Percentiles rank a stretch among this genome's conserved stretches.
phyloP scores from a whole-genome alignment of 2,888 invertebrate species.

The Meteorus cinctellus region DNA sequence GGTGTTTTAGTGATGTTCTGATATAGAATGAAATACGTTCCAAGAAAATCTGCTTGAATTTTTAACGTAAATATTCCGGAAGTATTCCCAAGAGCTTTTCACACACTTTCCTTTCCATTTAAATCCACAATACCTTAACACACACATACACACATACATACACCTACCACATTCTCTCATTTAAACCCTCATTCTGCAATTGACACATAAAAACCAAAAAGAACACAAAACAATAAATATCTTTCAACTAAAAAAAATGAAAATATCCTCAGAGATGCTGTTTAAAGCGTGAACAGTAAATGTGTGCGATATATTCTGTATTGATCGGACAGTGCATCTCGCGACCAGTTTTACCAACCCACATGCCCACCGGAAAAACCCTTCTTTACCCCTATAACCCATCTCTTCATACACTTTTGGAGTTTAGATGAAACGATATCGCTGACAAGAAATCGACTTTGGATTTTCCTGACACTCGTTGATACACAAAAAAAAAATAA shows the following conservation, averaged over 20 bases:
- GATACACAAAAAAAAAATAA: not conserved
- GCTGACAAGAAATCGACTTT: slow-evolving; percentile 27
- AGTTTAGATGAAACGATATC: slow-evolving; percentile 24
- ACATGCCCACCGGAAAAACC: slow-evolving; percentile 22
- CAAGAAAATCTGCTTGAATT: slow-evolving; percentile 12
- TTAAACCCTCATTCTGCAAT: not conserved
- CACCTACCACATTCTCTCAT: too few species aligned
- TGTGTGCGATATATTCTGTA: slow-evolving; percentile 54
- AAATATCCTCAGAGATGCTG: slow-evolving; percentile 4
- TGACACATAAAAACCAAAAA: not conserved
- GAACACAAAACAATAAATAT: too few species aligned
- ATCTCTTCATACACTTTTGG: slow-evolving; percentile 11
- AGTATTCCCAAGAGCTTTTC: not conserved
- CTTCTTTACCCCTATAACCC: not conserved
- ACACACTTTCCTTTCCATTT: not conserved
- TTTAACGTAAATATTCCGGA: slow-evolving; percentile 9
- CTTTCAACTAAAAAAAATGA: not conserved
- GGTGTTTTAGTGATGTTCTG: slow-evolving; percentile 8
- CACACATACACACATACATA: too few species aligned
- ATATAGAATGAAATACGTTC: not conserved
- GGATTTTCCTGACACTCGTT: not conserved
- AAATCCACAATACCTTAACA: too few species aligned
- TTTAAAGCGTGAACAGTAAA: slow-evolving; percentile 41
- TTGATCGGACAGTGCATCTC: slow-evolving; percentile 57
- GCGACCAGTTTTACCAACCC: slow-evolving; percentile 50